Percentiles rank a stretch among this genome's conserved stretches.
phyloP scores from a whole-genome alignment of 2,113 vertebrate species.

The Apodemus speciosus region DNA sequence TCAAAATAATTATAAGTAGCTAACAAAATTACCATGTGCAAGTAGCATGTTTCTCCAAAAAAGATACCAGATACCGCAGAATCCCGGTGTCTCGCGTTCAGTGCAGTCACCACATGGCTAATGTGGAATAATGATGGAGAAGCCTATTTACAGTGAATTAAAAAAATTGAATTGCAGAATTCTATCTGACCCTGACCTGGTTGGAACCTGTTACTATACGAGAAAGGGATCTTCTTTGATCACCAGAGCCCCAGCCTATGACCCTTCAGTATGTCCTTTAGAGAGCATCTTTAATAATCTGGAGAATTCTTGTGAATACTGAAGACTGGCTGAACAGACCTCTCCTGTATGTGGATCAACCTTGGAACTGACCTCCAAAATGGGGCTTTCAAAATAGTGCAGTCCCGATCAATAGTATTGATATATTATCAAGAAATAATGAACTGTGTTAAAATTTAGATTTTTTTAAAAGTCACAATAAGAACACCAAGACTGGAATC shows the following conservation, averaged over 20 bases:
- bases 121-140: neutral
- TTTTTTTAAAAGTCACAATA: neutral
- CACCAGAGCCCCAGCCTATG: neutral
- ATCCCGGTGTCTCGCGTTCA: neutral
- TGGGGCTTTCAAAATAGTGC: slow-evolving; percentile 4
- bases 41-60: neutral
- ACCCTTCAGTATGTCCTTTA: neutral
- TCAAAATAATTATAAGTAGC: slow-evolving; percentile 5
- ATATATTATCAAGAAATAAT: neutral
- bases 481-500: neutral
- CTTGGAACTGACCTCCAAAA: neutral
- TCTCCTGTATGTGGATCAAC: neutral
- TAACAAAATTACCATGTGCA: neutral
- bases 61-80: neutral
- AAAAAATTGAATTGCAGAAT: neutral
- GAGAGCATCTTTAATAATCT: neutral
- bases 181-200: neutral
- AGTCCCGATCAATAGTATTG: neutral
- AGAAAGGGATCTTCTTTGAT: neutral
- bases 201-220: neutral
- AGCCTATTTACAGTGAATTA: neutral
- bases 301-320: neutral
- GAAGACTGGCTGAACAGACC: neutral
- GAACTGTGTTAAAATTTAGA: slow-evolving; percentile 25
- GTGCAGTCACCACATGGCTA: neutral